Evolutionary conservation across 2,797 vertebrate genomes (phyloP), one percentile per base, ranked within the genome.

Genomic region (Microhierax caerulescens): DNA sequence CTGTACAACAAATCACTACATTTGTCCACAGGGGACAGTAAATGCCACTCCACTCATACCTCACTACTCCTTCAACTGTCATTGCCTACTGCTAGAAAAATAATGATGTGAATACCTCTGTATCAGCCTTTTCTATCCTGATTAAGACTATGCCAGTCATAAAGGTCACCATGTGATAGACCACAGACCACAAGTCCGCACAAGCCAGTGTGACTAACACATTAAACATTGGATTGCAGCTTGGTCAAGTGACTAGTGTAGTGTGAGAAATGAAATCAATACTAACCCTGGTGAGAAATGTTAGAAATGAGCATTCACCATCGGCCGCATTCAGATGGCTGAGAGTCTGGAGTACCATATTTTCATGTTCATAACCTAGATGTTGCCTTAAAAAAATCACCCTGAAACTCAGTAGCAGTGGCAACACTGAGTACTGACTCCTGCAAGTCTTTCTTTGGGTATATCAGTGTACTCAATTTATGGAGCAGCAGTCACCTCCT

Each of bases 261-360:
- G 82, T 50, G 92, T 93, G 94, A 90, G 89, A 93, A 94, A 56
- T 85, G 15, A 93, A 95, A 95, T 95, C 91, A 85, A 91, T 95
- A 78, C 73, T 85, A 48, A 13, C 77, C 34, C 64, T 73, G 41
- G 74, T 94, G 96, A 96, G 83, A 95, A 95, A 92, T 57, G 34
- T 64, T 74, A 83, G 84, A 94, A 93, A 85, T 82, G 83, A 88
- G 45, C 93, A 85, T 93, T 73, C 64, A 43, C 64, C 0, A 1
- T 65, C 5, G 5, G 88, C 88, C 86, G 39, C 3, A 0, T 64
- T 96, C 80, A 89, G 88, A 67, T 60, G 75, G 64, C 75, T 75
- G 83, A 2, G 43, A 74, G 84, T 85, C 84, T 92, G 75, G 70
- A 92, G 45, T 80, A 70, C 43, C 67, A 34, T 70, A 61, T 93